Evolutionary conservation across 2,797 vertebrate genomes (phyloP).

Genomic region (Chelonia mydas): DNA sequence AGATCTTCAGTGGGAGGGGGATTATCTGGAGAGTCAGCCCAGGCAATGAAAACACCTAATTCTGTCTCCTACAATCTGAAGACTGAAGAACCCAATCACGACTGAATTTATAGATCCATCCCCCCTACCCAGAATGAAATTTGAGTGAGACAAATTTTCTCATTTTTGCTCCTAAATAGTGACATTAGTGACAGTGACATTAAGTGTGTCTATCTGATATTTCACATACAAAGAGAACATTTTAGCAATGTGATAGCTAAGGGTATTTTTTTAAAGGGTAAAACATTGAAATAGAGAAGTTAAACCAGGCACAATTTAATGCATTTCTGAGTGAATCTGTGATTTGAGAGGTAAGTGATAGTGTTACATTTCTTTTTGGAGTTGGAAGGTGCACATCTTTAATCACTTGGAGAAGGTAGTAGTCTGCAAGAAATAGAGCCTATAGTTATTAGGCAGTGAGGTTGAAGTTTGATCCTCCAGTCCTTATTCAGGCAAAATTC

Average conservation of each 20-base stretch:
- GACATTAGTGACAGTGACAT: too few relatives aligned
- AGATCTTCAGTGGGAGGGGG: too few relatives aligned
- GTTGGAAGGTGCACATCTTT: constrained; percentile 69
- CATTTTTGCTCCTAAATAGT: too few relatives aligned
- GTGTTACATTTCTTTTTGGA: constrained; percentile 51
- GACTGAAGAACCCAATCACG: too few relatives aligned
- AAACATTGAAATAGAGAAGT: constrained; percentile 20
- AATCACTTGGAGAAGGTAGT: constrained; percentile 71
- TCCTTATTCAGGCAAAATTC: neutral
- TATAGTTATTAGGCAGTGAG: constrained; percentile 30
- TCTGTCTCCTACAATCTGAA: too few relatives aligned
- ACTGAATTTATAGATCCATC: too few relatives aligned
- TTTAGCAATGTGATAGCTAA: neutral
- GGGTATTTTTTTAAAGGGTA: neutral
- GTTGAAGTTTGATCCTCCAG: neutral
- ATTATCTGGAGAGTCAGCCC: too few relatives aligned
- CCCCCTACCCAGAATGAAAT: too few relatives aligned
- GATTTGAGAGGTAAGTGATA: constrained; percentile 57
- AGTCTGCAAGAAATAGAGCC: constrained; percentile 28
- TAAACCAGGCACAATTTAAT: constrained; percentile 47
- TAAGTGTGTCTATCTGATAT: neutral
- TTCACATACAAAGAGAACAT: neutral
- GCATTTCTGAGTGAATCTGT: constrained; percentile 43
- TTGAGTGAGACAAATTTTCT: too few relatives aligned
- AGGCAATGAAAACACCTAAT: too few relatives aligned